Percentiles rank a stretch among this genome's conserved stretches.
These are phyloP conservation scores for Stenopsyche tienmushanensis DNA, from an alignment of 1,140 invertebrate species.

Conservation along the genomic window DNA sequence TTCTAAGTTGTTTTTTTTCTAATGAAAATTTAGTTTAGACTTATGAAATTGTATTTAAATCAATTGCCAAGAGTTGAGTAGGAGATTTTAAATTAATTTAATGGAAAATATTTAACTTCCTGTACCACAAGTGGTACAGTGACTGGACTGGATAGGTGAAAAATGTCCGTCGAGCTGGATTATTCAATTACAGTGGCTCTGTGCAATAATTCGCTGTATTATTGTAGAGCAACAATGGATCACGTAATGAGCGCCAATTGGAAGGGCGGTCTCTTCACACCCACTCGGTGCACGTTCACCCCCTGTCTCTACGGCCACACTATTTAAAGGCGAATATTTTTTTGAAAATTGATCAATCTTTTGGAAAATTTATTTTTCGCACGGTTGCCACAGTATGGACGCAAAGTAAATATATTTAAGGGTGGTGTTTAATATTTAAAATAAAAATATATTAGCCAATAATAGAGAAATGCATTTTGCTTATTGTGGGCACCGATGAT, in stretches of 20 bases:
- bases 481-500: too few species aligned
- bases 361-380: too few species aligned
- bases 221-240: slow-evolving; percentile 26
- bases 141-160: not conserved
- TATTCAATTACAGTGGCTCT: slow-evolving; percentile 17
- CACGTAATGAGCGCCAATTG: slow-evolving; percentile 26
- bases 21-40: too few species aligned
- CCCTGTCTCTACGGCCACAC: not conserved
- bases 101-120: not conserved
- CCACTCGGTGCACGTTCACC: not conserved
- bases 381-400: too few species aligned
- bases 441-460: too few species aligned
- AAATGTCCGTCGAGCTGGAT: not conserved
- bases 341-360: too few species aligned
- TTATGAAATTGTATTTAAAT: not conserved
- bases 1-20: too few species aligned
- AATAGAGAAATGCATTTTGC: not conserved
- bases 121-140: not conserved
- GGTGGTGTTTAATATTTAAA: too few species aligned
- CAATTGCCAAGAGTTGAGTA: not conserved
- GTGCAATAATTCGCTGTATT: slow-evolving; percentile 26
- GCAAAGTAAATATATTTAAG: too few species aligned
- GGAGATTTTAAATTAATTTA: not conserved
- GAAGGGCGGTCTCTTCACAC: slow-evolving; percentile 8
- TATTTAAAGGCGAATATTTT: too few species aligned